These are phyloP conservation scores for Capromys pilorides DNA, from an alignment of 2,797 vertebrate genomes.

Conservation along the genomic window DNA sequence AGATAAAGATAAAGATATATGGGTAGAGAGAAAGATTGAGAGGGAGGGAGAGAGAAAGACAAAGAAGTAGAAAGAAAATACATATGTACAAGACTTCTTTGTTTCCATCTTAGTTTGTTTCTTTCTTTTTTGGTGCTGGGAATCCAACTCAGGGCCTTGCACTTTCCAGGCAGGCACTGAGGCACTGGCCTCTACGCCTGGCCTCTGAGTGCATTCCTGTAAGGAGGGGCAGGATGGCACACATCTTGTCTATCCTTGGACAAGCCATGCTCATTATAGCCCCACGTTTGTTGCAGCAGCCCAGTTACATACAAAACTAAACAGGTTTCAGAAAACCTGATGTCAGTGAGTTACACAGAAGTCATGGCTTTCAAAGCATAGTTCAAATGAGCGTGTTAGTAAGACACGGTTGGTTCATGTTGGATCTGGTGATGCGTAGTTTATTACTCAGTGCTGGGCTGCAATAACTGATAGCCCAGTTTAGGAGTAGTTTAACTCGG, in stretches of 20 bases:
- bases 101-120: not conserved
- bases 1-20: not conserved
- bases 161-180: too few relatives aligned
- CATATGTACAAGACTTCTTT: not conserved
- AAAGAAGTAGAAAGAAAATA: not conserved
- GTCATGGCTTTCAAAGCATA: not conserved
- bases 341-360: not conserved
- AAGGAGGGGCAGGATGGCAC: not conserved
- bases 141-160: too few relatives aligned
- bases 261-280: not conserved
- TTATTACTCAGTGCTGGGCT: not conserved
- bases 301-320: not conserved
- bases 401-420: not conserved
- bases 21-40: not conserved
- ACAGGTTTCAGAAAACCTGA: not conserved
- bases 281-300: not conserved
- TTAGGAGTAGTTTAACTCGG: not conserved
- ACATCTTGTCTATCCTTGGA: not conserved
- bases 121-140: too few relatives aligned
- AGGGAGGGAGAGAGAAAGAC: not conserved
- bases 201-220: not conserved
- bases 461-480: not conserved
- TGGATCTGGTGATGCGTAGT: not conserved
- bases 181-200: too few relatives aligned
- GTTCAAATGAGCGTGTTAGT: not conserved